These are phyloP conservation scores for Plusia festucae DNA, from an alignment of 2,888 invertebrate species.

Conservation along the genomic window DNA sequence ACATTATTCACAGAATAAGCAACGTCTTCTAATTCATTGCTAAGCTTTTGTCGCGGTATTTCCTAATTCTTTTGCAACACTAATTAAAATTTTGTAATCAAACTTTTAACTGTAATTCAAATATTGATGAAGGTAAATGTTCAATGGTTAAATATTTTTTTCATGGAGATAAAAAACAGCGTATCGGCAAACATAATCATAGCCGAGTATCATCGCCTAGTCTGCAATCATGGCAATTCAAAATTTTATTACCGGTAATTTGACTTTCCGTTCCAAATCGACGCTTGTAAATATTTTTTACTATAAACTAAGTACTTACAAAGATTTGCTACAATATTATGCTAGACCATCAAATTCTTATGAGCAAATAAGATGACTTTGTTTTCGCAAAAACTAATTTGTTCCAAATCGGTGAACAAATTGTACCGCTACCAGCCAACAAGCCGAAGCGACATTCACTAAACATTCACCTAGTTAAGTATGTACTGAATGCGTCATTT, in stretches of 20 bases:
- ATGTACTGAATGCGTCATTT: slow-evolving; percentile 40
- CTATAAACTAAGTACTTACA: slow-evolving; percentile 29
- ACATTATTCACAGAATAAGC: slow-evolving; percentile 14
- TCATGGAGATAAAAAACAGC: slow-evolving; percentile 36
- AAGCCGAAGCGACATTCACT: slow-evolving; percentile 16
- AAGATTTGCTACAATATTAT: slow-evolving; percentile 39
- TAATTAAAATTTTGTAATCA: slow-evolving; percentile 30
- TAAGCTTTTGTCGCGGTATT: slow-evolving; percentile 33
- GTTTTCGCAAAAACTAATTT: slow-evolving; percentile 24
- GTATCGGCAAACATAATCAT: slow-evolving; percentile 56
- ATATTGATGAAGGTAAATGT: slow-evolving; percentile 39
- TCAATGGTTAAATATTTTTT: slow-evolving; percentile 33
- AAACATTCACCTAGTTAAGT: slow-evolving; percentile 19
- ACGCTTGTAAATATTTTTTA: slow-evolving; percentile 59
- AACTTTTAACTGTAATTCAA: slow-evolving; percentile 26
- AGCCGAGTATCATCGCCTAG: slow-evolving; percentile 51
- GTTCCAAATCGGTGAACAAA: slow-evolving; percentile 8
- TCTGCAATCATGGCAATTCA: slow-evolving; percentile 61
- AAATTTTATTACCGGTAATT: slow-evolving; percentile 69
- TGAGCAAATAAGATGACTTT: slow-evolving; percentile 25
- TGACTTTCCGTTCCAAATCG: slow-evolving; percentile 62
- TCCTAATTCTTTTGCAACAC: slow-evolving; percentile 26
- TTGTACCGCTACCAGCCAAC: slow-evolving; percentile 25
- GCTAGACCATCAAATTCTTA: slow-evolving; percentile 36
- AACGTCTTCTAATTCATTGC: slow-evolving; percentile 24